phyloP scores from a whole-genome alignment of 2,113 vertebrate species.

The Chloropsis hardwickii region DNA sequence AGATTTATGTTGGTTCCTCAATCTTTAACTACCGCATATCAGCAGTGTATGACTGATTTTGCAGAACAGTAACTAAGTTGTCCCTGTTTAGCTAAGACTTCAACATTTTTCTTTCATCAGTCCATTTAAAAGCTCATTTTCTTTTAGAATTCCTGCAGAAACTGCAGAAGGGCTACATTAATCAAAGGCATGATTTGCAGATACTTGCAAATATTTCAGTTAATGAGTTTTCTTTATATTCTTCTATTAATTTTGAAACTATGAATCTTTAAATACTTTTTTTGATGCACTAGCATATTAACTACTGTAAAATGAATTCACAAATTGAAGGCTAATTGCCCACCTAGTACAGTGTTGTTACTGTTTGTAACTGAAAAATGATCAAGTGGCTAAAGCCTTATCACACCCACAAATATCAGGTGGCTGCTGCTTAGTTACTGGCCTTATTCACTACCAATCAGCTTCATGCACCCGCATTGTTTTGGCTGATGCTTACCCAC shows the following conservation, averaged over 20 bases:
- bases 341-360: neutral
- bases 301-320: neutral
- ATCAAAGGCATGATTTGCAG: neutral
- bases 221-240: neutral
- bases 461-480: neutral
- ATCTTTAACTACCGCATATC: neutral
- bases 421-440: neutral
- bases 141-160: neutral
- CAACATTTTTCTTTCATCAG: neutral
- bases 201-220: neutral
- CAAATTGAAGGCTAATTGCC: neutral
- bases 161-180: neutral
- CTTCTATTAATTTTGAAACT: neutral
- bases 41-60: neutral
- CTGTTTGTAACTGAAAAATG: neutral
- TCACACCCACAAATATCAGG: neutral
- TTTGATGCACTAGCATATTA: neutral
- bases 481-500: neutral
- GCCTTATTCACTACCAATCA: neutral
- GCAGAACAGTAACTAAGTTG: neutral
- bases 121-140: neutral
- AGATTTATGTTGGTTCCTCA: conserved; percentile 14
- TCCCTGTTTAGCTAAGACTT: neutral
- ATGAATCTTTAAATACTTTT: neutral
- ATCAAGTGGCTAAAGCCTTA: neutral